Evolutionary conservation across 2,888 invertebrate genomes (phyloP), one percentile per base, ranked within the genome.

Genomic region (Campoplex nolae): DNA sequence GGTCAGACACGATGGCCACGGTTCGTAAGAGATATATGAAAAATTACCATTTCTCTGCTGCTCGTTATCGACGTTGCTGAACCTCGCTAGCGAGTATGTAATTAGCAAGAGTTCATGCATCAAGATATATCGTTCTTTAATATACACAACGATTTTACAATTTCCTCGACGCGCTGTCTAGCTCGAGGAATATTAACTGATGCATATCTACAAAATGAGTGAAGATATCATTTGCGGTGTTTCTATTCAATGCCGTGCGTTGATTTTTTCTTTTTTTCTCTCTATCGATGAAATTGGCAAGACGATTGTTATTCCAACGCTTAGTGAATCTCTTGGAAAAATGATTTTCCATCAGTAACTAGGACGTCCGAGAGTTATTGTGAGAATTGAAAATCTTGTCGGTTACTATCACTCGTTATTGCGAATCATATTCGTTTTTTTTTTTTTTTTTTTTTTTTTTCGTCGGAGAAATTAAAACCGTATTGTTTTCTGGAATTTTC

Each of bases 111-210:
- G 74, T 75, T 81, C 65, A 81, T 81, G 42, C 74, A 81, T 67
- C 81, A 67, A 74, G 81, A 81, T 75, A 54, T n/a, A 81, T 81
- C 74, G 80, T 73, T 81, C 73, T 81, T 75, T 56, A 75, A 81
- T 81, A 74, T 38, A 51, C 73, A 65, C 78, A 54, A 45, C 54
- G 81, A 81, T 81, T 81, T 81, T 75, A 81, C 81, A 81, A 81
- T 81, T 81, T 81, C 81, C 81, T 81, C 74, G 67, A 74, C 42
- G 74, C 28, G 73, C 80, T 51, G 67, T 75, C 28, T 67, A 51
- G 35, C 74, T 48, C 80, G n/a, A 62, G 7, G 65, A 73, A 65
- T 62, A 48, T 70, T 23, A 13, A 38, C 67, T 4, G 74, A 81
- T 74, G n/a, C 42, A 42, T 74, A 81, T 75, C 74, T 67, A 42